phyloP scores from a whole-genome alignment of 2,113 vertebrate genomes.

The Otolemur garnettii region DNA sequence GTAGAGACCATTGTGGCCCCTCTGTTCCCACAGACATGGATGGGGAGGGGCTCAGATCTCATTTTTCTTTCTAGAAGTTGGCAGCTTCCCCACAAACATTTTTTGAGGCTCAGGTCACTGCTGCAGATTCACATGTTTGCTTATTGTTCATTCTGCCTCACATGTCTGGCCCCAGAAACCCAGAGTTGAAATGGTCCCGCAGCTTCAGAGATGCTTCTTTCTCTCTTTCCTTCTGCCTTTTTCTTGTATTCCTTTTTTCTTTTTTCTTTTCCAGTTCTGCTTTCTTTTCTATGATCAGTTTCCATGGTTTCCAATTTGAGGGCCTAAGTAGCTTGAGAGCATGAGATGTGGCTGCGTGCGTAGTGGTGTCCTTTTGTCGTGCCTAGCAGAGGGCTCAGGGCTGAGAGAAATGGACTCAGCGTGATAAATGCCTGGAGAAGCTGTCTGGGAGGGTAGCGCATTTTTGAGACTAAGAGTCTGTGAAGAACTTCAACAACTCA shows the following conservation, averaged over 20 bases:
- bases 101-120: conserved; percentile 73
- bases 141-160: not conserved
- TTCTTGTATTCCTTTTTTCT: not conserved
- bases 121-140: conserved; percentile 6
- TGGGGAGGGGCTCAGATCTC: not conserved
- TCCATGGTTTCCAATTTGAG: not conserved
- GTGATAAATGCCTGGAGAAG: not conserved
- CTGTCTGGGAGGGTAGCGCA: not conserved
- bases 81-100: conserved; percentile 45
- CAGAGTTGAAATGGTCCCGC: not conserved
- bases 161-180: not conserved
- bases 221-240: not conserved
- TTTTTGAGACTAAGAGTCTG: not conserved
- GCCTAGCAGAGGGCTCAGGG: not conserved
- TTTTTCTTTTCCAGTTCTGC: not conserved
- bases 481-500: not conserved
- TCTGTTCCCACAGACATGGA: not conserved
- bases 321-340: not conserved
- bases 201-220: no score
- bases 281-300: not conserved
- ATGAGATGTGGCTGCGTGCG: no score
- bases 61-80: conserved; percentile 66
- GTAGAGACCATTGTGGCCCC: not conserved
- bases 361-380: not conserved
- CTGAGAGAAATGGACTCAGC: not conserved